A percentile compares a stretch with the other conserved stretches of the same genome.
phyloP scores from a whole-genome alignment of 1,140 invertebrate species.

The Drosophila quadrilineata region DNA sequence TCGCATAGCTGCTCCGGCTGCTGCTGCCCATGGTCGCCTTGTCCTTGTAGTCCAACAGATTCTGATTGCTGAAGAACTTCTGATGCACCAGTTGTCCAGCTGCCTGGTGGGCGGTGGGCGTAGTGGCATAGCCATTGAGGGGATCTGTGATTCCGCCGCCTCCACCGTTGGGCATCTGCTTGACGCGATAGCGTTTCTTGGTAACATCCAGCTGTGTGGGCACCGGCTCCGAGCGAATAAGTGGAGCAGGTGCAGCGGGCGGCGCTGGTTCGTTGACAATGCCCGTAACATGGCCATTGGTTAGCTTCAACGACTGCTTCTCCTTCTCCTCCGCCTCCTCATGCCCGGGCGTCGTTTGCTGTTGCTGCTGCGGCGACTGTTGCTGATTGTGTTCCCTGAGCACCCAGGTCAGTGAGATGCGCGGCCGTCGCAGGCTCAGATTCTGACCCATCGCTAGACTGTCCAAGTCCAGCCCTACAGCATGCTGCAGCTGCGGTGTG shows the following conservation, averaged over 20 bases:
- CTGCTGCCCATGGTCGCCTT: constrained; percentile 20
- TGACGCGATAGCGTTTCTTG: constrained; percentile 72
- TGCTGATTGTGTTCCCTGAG: constrained; percentile 83
- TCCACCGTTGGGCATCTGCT: constrained; percentile 54
- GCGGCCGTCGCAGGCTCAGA: constrained; percentile 84
- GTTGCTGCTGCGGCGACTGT: constrained; percentile 25
- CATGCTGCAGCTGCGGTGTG: constrained; percentile 66
- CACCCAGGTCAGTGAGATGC: constrained; percentile 87
- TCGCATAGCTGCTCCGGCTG: constrained; percentile 5
- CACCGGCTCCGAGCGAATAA: constrained; percentile 50
- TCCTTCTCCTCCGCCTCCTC: constrained; percentile 38
- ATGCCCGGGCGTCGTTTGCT: constrained; percentile 2
- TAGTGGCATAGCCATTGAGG: constrained; percentile 75
- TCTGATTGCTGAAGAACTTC: constrained; percentile 80
- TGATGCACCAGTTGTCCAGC: constrained; percentile 56
- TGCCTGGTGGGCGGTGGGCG: constrained; percentile 65
- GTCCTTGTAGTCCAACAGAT: constrained; percentile 68
- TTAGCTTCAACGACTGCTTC: constrained; percentile 24
- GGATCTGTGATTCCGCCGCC: constrained; percentile 51
- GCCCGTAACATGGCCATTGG: constrained; percentile 1
- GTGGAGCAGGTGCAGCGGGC: too few relatives aligned
- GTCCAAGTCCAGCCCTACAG: constrained; percentile 36
- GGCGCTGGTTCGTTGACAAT: constrained; percentile 14
- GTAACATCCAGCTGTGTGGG: constrained; percentile 62
- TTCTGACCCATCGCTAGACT: constrained; percentile 82